A percentile compares a stretch with the other conserved stretches of the same genome.
phyloP scores from a whole-genome alignment of 2,888 invertebrate species.

The Cataglyphis albicans region DNA sequence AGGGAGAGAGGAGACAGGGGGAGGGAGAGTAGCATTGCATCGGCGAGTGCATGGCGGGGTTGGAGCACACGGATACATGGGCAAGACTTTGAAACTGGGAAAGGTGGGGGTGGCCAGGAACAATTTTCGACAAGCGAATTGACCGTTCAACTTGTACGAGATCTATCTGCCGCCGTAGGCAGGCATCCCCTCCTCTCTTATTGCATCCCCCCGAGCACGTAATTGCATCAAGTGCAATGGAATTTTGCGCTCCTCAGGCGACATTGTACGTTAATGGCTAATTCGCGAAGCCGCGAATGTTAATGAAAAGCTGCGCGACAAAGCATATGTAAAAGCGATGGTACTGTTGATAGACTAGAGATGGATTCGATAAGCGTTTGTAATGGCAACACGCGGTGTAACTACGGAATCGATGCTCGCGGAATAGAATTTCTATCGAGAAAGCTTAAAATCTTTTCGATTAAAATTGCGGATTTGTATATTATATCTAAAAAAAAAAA shows the following conservation, averaged over 20 bases:
- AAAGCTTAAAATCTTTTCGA: neutral
- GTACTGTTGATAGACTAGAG: neutral
- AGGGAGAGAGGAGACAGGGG: neutral
- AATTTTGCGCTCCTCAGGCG: constrained; percentile 39
- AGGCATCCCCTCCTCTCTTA: neutral
- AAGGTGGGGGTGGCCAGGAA: neutral
- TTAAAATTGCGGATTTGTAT: neutral
- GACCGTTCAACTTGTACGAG: neutral
- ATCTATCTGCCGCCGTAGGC: neutral
- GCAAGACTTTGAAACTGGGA: constrained; percentile 58
- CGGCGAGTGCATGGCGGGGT: constrained; percentile 48
- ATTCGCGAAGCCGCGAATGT: constrained; percentile 3
- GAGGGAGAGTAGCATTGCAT: constrained; percentile 66
- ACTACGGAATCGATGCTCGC: neutral
- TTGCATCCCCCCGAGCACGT: neutral
- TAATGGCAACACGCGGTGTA: constrained; percentile 25
- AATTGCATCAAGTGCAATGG: constrained; percentile 53
- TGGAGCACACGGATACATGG: constrained; percentile 25
- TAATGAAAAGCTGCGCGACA: neutral
- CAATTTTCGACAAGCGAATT: constrained; percentile 47
- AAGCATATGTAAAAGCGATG: neutral
- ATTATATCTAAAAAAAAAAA: neutral
- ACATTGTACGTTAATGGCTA: constrained; percentile 30
- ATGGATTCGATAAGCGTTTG: neutral
- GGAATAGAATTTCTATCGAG: neutral